A percentile compares a stretch with the other conserved stretches of the same genome.
Evolutionary conservation across 2,797 vertebrate genomes (phyloP).

Genomic region (Bradypodion pumilum): DNA sequence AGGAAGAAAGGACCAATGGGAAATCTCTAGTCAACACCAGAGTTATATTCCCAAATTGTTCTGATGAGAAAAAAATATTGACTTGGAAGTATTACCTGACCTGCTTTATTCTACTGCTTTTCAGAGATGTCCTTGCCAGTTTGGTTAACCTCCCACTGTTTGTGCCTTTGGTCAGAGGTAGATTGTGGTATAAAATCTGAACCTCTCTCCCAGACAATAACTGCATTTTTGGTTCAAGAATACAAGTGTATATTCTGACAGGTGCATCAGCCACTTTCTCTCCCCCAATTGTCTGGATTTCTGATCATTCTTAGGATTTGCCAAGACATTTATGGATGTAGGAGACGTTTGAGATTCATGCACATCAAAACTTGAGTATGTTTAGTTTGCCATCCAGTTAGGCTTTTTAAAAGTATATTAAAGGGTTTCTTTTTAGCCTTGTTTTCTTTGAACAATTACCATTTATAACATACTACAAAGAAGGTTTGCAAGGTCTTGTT

Average conservation of each 20-base stretch:
- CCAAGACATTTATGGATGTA: background rate
- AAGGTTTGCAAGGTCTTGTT: background rate
- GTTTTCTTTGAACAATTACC: background rate
- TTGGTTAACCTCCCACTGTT: background rate
- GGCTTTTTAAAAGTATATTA: background rate
- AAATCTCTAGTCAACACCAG: background rate
- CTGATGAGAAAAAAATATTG: background rate
- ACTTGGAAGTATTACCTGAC: background rate
- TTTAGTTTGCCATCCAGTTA: background rate
- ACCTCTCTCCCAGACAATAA: background rate
- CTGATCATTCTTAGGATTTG: background rate
- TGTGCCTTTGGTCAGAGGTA: background rate
- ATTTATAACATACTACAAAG: background rate
- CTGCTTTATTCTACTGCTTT: background rate
- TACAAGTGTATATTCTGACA: background rate
- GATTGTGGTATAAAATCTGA: background rate
- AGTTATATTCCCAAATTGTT: background rate
- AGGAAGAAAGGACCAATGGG: background rate
- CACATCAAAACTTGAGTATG: too few species aligned
- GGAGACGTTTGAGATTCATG: background rate
- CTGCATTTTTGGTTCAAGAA: background rate
- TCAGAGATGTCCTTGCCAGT: background rate
- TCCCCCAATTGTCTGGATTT: background rate
- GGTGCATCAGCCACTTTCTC: background rate
- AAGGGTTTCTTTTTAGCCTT: background rate